Evolutionary conservation across 2,888 invertebrate genomes (phyloP), one percentile per base, ranked within the genome.

Genomic region (Chamaedrilus cognettii): DNA sequence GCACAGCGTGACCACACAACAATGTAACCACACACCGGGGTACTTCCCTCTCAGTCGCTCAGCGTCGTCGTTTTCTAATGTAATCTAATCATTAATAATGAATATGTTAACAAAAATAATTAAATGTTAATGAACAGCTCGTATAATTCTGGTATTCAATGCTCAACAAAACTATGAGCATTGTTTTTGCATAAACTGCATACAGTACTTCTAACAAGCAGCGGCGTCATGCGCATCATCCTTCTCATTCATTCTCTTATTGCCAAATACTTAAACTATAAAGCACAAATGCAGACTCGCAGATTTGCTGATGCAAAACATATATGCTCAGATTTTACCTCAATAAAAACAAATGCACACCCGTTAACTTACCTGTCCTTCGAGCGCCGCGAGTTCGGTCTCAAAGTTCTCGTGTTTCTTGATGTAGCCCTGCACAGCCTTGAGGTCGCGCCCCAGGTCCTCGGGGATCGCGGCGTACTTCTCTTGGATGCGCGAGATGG

Each of bases 331-430:
- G 55, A 23, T 55, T 7, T 7, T 11, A 15, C 23, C 11, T 15
- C 23, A 23, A n/a, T n/a, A n/a, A n/a, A n/a, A n/a, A n/a, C n/a
- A n/a, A 3, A 23, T 35, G n/a, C n/a, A n/a, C n/a, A n/a, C n/a
- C n/a, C n/a, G n/a, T n/a, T n/a, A n/a, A n/a, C n/a, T n/a, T 42
- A 94, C 86, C 82, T 94, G 95, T 0, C 94, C 95, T 79, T 97
- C 96, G 26, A 97, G 86, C 0, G 96, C 93, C 0, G 92, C 90
- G 66, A 97, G 85, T 81, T 98, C 97, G 80, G 94, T 96, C 84
- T 96, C 95, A 74, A 93, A 92, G 0, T 92, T 91, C 84, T 96
- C 96, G 80, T 97, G 97, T 74, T 91, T 90, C 63, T 96, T 87
- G 51, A 92, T 87, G 69, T 95, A 86, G 0, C 91, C 89, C 70